Base-by-base conservation (phyloP, 2,113 vertebrate genomes). In the Grammomys dolichurus region DNA sequence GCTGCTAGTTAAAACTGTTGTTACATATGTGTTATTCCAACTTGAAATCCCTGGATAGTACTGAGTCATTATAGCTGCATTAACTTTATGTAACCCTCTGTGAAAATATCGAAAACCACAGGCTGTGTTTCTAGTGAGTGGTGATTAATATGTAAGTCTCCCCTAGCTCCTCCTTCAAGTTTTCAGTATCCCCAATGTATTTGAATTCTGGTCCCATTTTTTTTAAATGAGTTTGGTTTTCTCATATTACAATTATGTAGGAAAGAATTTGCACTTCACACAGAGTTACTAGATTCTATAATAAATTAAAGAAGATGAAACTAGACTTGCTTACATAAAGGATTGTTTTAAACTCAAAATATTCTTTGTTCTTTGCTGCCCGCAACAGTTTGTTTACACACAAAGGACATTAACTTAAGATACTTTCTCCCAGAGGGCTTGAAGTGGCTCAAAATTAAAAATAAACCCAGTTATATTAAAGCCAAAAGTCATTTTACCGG, bases 41-140 rank as follows among this genome's bases (percentile, higher is more conserved):
- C 75, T 65, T 58, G 7, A 88, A 65, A 26, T 13, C 11, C 26
- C 36, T 58, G 33, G 24, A 84, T n/a, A 72, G 51, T 12, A 46
- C 3, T 63, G 54, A 56, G n/a, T 22, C 43, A 36, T 70, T 60
- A 28, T 5, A 75, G 36, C 56, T 63, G 8, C 76, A 46, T 76
- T 75, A 63, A 65, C 60, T 58, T 60, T 33, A 60, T 67, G 9
- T 67, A 65, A 51, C 33, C 7, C 31, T 93, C 40, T 75, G 16
- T 87, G 67, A 10, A 95, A 87, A 73, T 77, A 89, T 72, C 63
- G 82, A 84, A 84, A 94, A n/a, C 43, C 67, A 43, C 31, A 46
- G 73, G 63, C 24, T 92, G 40, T 36, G 36, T 91, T 70, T 40
- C 19, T 43, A 89, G 73, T 26, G 22, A 36, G 22, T 17, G 36